These are phyloP conservation scores for Heterotilapia buettikoferi DNA, from an alignment of 2,113 vertebrate genomes.

Conservation along the genomic window DNA sequence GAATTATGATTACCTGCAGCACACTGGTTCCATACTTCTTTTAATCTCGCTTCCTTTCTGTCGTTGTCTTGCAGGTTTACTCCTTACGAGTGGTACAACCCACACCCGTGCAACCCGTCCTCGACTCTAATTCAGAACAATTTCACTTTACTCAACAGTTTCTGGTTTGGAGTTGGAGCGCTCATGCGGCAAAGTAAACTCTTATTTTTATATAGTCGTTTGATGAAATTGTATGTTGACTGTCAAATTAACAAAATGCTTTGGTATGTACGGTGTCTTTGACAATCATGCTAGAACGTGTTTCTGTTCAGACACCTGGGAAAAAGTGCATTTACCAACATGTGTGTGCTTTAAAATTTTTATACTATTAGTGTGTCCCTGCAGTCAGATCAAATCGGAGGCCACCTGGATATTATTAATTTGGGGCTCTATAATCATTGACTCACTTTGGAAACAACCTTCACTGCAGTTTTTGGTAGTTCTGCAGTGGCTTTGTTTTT, in stretches of 20 bases:
- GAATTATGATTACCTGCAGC: background rate
- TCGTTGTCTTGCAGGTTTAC: constrained; percentile 82
- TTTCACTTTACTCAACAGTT: constrained; percentile 98
- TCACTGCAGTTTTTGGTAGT: background rate
- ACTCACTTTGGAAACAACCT: background rate
- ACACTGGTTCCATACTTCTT: background rate
- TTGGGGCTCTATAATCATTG: background rate
- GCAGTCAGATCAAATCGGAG: background rate
- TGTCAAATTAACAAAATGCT: background rate
- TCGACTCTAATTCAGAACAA: constrained; percentile 97
- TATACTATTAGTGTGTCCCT: background rate
- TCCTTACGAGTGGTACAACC: constrained; percentile 98
- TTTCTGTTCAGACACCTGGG: background rate
- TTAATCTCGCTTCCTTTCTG: background rate
- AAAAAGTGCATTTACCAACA: background rate
- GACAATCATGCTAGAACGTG: background rate
- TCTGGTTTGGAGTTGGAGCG: constrained; percentile 99
- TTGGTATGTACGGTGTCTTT: too few relatives aligned
- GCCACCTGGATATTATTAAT: background rate
- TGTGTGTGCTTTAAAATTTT: background rate
- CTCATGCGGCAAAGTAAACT: constrained; percentile 98
- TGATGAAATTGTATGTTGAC: background rate
- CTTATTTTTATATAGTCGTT: background rate
- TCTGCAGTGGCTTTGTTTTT: background rate
- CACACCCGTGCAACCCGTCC: constrained; percentile 95